A percentile compares a stretch with the other conserved stretches of the same genome.
Conservation (phyloP, 2,797 vertebrate species). For the Ptychobarbus kaznakovi region DNA sequence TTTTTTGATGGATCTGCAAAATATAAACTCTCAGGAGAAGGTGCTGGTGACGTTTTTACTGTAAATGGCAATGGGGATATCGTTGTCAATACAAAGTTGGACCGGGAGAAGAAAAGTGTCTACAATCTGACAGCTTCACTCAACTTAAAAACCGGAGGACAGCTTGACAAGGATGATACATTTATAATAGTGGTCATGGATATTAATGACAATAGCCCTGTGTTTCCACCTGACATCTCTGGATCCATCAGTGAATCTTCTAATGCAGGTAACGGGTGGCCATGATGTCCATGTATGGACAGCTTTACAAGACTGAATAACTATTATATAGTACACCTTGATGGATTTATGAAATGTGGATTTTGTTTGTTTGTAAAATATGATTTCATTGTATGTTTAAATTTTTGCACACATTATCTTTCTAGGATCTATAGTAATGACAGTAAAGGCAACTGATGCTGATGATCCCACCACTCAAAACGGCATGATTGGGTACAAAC, state of each 20-base stretch:
- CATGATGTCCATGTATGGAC: not conserved
- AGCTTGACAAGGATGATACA: slow-evolving; percentile 65
- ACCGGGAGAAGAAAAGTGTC: slow-evolving; percentile 73
- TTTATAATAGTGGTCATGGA: slow-evolving; percentile 76
- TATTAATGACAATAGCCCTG: slow-evolving; percentile 78
- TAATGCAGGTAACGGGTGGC: slow-evolving; percentile 61
- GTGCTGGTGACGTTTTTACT: slow-evolving; percentile 72
- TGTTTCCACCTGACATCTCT: slow-evolving; percentile 66
- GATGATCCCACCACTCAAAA: slow-evolving; percentile 77
- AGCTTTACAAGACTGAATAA: not conserved
- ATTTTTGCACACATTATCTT: not conserved
- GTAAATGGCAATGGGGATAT: slow-evolving; percentile 74
- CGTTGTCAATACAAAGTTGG: slow-evolving; percentile 69
- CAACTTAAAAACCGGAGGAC: slow-evolving; percentile 52
- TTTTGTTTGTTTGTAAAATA: not conserved
- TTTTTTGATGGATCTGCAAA: not conserved
- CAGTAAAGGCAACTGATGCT: slow-evolving; percentile 73
- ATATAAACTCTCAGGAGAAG: slow-evolving; percentile 75
- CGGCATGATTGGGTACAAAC: slow-evolving; percentile 69
- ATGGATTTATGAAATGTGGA: slow-evolving; percentile 2
- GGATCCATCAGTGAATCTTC: slow-evolving; percentile 75
- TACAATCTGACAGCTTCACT: slow-evolving; percentile 74
- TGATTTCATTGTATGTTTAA: not conserved
- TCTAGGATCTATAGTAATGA: slow-evolving; percentile 70
- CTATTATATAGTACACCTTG: not conserved